phyloP scores from a whole-genome alignment of 2,888 invertebrate genomes.

The Drosophila affinis region DNA sequence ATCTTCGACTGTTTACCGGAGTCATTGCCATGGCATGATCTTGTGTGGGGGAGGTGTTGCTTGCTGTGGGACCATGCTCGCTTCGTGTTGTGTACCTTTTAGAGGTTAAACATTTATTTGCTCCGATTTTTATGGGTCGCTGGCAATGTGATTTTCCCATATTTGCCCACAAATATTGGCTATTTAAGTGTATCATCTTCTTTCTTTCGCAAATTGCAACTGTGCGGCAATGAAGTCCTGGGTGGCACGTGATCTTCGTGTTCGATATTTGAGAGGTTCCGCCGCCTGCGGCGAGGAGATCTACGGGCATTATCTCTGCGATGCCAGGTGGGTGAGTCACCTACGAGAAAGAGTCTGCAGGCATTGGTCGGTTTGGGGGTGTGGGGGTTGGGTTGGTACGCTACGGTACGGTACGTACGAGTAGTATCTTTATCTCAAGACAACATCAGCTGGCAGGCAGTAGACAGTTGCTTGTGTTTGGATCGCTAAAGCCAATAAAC shows the following conservation, averaged over 20 bases:
- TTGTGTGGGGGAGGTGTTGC: constrained; percentile 67
- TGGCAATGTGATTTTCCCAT: constrained; percentile 65
- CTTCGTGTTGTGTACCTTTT: constrained; percentile 51
- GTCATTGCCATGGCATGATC: constrained; percentile 58
- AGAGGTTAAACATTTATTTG: constrained; percentile 73
- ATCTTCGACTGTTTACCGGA: constrained; percentile 31
- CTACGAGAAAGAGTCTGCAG: not conserved
- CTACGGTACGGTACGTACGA: not conserved
- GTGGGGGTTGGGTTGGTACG: not conserved
- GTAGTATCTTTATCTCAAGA: constrained; percentile 58
- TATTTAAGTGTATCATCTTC: constrained; percentile 16
- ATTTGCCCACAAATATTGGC: constrained; percentile 65
- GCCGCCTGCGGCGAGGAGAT: constrained; percentile 39
- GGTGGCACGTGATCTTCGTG: constrained; percentile 56
- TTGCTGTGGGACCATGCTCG: constrained; percentile 49
- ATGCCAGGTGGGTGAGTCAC: constrained; percentile 58
- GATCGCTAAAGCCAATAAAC: constrained; percentile 49
- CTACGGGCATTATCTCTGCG: constrained; percentile 53
- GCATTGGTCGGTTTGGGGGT: not conserved
- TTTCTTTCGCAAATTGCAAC: not conserved
- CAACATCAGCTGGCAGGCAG: constrained; percentile 41
- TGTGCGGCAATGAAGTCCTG: constrained; percentile 36
- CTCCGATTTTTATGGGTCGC: constrained; percentile 68
- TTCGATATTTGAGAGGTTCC: constrained; percentile 51
- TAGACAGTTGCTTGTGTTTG: constrained; percentile 76